Percentiles rank a stretch among this genome's conserved stretches.
Evolutionary conservation across 1,140 invertebrate species (phyloP).

Genomic region (Melanaphis sacchari): DNA sequence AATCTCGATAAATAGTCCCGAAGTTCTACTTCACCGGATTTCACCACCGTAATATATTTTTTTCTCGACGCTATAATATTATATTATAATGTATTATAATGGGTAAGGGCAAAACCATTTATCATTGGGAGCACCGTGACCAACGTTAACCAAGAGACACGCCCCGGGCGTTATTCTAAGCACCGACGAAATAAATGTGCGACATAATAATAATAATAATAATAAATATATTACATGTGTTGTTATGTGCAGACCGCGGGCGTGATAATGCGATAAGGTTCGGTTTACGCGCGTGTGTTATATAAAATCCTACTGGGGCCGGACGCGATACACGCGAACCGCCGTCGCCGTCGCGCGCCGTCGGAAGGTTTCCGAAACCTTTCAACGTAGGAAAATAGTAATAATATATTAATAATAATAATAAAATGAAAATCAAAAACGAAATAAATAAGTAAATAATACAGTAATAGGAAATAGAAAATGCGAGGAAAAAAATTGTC

Average conservation of each 20-base stretch:
- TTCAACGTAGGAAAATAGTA: not conserved
- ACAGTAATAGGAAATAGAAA: not conserved
- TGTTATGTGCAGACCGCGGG: not conserved
- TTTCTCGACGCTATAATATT: not conserved
- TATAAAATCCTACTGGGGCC: not conserved
- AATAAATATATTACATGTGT: not conserved
- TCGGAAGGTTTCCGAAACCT: conserved; percentile 49
- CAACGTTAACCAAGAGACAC: not conserved
- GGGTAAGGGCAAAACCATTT: conserved; percentile 2
- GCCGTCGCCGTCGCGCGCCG: not conserved
- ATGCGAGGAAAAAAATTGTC: conserved; percentile 18
- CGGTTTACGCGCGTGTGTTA: conserved; percentile 35
- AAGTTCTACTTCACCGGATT: not conserved
- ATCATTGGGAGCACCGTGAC: not conserved
- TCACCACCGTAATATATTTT: not conserved
- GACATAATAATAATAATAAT: not conserved
- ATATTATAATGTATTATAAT: not conserved
- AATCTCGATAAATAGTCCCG: not conserved
- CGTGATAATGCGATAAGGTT: conserved; percentile 50
- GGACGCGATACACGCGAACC: not conserved
- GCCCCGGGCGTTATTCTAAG: not conserved
- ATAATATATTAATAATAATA: conserved; percentile 13
- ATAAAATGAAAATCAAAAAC: conserved; percentile 1
- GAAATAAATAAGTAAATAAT: conserved; percentile 14
- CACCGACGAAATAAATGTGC: not conserved